Base-by-base conservation (phyloP, 64 coral and sea anemone species). In the Dendrophyllia cribrosa region DNA sequence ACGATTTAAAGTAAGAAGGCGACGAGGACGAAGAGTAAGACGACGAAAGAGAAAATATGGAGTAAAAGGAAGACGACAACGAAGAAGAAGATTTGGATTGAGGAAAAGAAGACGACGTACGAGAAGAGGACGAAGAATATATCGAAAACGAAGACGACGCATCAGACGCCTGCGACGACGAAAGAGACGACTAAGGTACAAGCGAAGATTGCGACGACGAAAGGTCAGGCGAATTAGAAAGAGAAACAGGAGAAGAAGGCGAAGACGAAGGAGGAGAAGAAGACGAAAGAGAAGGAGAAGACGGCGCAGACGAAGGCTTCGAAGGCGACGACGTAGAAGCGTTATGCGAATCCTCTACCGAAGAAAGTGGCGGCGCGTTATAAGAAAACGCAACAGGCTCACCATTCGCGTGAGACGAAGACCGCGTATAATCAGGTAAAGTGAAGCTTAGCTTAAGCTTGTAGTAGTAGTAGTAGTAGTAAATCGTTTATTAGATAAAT, bases 161-260 rank as follows among this genome's bases (percentile, higher is more conserved):
- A 13, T 63, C 3, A 60, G 78, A 34, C 60, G 80, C 23, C n/a
- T 84, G 44, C 20, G 45, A 44, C 46, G 62, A 51, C 49, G 60
- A 67, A 84, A 48, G 9, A 66, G 62, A 63, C 80, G 43, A 22
- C 79, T 45, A 48, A 46, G 58, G 26, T 3, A 7, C 26, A 62
- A 25, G 26, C 59, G 59, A 47, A 84, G 80, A 23, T n/a, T 2
- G 62, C 80, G 80, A 0, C 63, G 61, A 13, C 80, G 44, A 67
- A 67, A 67, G 62, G 9, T 84, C 4, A 45, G 61, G 20, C 60
- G 80, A 68, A 63, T 4, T 0, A 84, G 46, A 20, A 84, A 61
- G 67, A 84, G 80, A 65, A 17, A 66, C 44, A 51, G 80, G 44
- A 52, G 80, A 63, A 66, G 62, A 43, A 45, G 80, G 20, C 60